Evolutionary conservation across 1,140 invertebrate genomes (phyloP), one percentile per base, ranked within the genome.

Genomic region (Drosophila micromelanica): DNA sequence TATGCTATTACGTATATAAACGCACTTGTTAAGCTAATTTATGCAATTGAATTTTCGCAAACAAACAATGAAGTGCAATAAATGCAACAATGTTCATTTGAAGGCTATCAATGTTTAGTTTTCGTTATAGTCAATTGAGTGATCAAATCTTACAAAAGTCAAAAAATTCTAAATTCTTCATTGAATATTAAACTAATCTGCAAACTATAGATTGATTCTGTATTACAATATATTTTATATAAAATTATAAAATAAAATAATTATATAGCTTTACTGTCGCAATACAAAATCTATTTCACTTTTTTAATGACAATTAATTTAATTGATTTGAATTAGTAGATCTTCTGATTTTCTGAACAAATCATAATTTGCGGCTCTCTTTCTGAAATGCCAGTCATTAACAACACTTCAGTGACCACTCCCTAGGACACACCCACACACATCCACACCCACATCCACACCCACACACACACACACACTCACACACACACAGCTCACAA

Each of bases 1-100:
- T 43, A 15, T 69, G 46, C 40, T 45, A 49, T 57, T 68, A 42
- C 45, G 57, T 51, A 32, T 42, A 42, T 64, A 61, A 76, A 57
- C 54, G 52, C 40, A 59, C 45, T 46, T 57, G 76, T 62, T 72
- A 20, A 73, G 68, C 55, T 80, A 55, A 80, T 73, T 80, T 63
- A 63, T 63, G 38, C 46, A 51, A 35, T 67, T 32, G 20, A 8
- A 56, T 35, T 55, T 57, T 23, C 9, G 23, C 30, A 13, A 56
- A 20, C 9, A 35, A 11, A 17, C 9, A 13, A 17, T 32, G 3
- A 42, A 42, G n/a, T 20, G 43, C 43, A 46, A 1, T 7, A 45
- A 20, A 45, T 6, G 17, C 15, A 23, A 12, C 45, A 13, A 55
- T 27, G 23, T 12, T 13, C 13, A 51, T 3, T 20, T 35, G 17